These are phyloP conservation scores for Acestrorhynchus altus DNA, from an alignment of 2,797 vertebrate genomes.

Conservation along the genomic window DNA sequence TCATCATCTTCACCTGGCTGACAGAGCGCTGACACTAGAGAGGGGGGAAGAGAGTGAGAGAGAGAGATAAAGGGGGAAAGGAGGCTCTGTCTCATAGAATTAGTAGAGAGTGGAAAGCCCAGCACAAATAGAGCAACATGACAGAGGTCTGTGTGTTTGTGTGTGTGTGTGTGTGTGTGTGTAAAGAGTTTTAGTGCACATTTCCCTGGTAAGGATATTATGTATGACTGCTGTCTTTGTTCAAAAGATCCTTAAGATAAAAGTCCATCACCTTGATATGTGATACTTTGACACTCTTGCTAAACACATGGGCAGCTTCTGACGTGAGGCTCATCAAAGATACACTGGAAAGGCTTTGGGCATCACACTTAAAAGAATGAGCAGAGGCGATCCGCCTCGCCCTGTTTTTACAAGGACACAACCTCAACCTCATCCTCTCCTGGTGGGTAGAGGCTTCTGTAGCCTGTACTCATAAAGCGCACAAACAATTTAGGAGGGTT, in stretches of 20 bases:
- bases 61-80: conserved; percentile 53
- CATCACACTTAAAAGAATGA: background rate
- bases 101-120: conserved; percentile 64
- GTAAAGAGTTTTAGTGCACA: conserved; percentile 25
- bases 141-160: conserved; percentile 11
- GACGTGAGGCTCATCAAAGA: conserved; percentile 8
- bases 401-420: background rate
- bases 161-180: conserved; percentile 15
- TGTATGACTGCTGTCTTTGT: conserved; percentile 56
- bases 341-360: conserved; percentile 12
- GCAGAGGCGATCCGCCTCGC: background rate
- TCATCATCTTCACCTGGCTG: conserved; percentile 72
- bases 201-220: conserved; percentile 47
- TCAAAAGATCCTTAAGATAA: conserved; percentile 46
- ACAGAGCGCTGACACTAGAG: conserved; percentile 70
- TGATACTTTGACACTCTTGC: conserved; percentile 28
- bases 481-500: too few relatives aligned
- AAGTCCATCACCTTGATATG: conserved; percentile 45
- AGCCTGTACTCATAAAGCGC: too few relatives aligned
- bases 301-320: conserved; percentile 24
- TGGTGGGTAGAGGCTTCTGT: background rate
- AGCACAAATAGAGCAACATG: conserved; percentile 29
- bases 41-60: conserved; percentile 45
- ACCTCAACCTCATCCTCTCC: too few relatives aligned
- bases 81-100: conserved; percentile 67